A percentile compares a stretch with the other conserved stretches of the same genome.
Evolutionary conservation across 1,140 invertebrate genomes (phyloP).

Genomic region (Hyphantria cunea): DNA sequence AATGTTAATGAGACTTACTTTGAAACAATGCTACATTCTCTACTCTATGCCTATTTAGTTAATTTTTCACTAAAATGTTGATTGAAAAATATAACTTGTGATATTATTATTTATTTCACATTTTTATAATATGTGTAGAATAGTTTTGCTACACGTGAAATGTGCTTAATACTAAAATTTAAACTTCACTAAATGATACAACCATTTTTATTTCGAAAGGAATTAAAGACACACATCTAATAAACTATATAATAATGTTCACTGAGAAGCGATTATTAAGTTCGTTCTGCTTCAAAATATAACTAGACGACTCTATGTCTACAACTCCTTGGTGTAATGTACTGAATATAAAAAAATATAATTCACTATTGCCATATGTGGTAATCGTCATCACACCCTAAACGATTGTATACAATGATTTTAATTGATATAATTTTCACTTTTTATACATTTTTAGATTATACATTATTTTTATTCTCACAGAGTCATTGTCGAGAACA

Average conservation of each 20-base stretch:
- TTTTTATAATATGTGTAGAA: slow-evolving; percentile 31
- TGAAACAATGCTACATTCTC: slow-evolving; percentile 67
- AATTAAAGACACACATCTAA: slow-evolving; percentile 47
- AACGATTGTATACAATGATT: slow-evolving; percentile 58
- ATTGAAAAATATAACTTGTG: slow-evolving; percentile 43
- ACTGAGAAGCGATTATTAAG: slow-evolving; percentile 58
- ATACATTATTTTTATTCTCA: slow-evolving; percentile 57
- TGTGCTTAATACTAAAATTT: slow-evolving; percentile 49
- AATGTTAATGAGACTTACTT: slow-evolving; percentile 67
- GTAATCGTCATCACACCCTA: slow-evolving; percentile 56
- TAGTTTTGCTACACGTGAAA: slow-evolving; percentile 26
- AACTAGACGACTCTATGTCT: slow-evolving; percentile 51
- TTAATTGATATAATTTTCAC: slow-evolving; percentile 63
- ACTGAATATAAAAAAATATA: slow-evolving; percentile 78
- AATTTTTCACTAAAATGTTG: slow-evolving; percentile 38
- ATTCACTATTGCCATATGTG: slow-evolving; percentile 77
- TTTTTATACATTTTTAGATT: slow-evolving; percentile 69
- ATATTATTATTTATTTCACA: slow-evolving; percentile 21
- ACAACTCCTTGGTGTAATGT: slow-evolving; percentile 43
- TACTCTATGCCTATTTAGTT: slow-evolving; percentile 48
- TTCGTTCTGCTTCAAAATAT: slow-evolving; percentile 49
- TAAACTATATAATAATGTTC: slow-evolving; percentile 42
- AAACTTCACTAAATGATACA: slow-evolving; percentile 48
- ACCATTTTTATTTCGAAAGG: slow-evolving; percentile 45
- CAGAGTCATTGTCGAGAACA: slow-evolving; percentile 68